These are phyloP conservation scores for Atethmia centrago DNA, from an alignment of 2,888 invertebrate genomes.

Conservation along the genomic window DNA sequence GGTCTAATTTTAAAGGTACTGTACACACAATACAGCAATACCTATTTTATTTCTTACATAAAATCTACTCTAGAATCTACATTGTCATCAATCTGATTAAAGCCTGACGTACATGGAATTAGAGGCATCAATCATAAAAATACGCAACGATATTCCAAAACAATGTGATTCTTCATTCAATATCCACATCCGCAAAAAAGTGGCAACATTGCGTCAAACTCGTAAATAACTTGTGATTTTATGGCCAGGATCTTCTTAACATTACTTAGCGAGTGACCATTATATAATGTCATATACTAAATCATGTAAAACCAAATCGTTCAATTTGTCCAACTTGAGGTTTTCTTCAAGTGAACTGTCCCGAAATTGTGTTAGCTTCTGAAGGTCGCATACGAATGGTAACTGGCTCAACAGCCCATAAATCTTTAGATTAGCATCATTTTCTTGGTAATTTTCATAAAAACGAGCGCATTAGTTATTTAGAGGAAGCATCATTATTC, in stretches of 20 bases:
- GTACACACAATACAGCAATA: neutral
- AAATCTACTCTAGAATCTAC: neutral
- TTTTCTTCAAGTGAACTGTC: conserved; percentile 15
- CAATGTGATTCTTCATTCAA: conserved; percentile 40
- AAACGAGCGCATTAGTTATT: conserved; percentile 19
- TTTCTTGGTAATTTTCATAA: conserved; percentile 37
- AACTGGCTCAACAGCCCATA: conserved; percentile 51
- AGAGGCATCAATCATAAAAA: conserved; percentile 23
- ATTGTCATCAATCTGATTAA: neutral
- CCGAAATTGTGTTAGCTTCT: conserved; percentile 17
- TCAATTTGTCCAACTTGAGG: neutral
- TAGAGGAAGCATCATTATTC: conserved; percentile 14
- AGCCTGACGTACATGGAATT: conserved; percentile 8
- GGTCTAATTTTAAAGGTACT: neutral
- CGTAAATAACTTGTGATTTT: conserved; percentile 24
- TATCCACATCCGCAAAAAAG: conserved; percentile 49
- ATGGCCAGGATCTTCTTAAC: neutral
- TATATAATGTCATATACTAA: neutral
- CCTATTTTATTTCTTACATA: conserved; percentile 5
- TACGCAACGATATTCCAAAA: conserved; percentile 20
- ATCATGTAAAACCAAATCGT: neutral
- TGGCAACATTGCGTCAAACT: conserved; percentile 33
- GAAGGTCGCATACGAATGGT: conserved; percentile 48
- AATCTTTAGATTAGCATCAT: conserved; percentile 52
- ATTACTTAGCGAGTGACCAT: neutral